These are phyloP conservation scores for Dasysyrphus tricinctus DNA, from an alignment of 2,888 invertebrate genomes.

Conservation along the genomic window DNA sequence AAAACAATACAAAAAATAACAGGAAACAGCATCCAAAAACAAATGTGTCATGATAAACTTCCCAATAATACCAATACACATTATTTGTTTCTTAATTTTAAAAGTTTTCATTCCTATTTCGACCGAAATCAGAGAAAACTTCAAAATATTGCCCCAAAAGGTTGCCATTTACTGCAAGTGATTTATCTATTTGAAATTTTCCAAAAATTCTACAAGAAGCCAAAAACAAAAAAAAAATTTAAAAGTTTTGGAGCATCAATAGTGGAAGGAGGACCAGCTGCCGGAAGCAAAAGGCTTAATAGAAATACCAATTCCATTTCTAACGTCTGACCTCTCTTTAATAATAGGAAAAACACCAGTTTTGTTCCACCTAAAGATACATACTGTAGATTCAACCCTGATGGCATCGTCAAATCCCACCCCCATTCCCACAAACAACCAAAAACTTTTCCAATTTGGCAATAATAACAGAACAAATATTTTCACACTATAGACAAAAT, in stretches of 20 bases:
- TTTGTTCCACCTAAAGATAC: not conserved
- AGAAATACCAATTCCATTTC: constrained; percentile 61
- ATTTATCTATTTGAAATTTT: constrained; percentile 67
- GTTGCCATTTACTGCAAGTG: constrained; percentile 73
- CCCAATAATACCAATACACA: constrained; percentile 12
- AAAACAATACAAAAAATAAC: constrained; percentile 24
- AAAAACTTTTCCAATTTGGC: constrained; percentile 75
- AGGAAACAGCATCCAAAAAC: constrained; percentile 12
- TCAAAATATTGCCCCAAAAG: constrained; percentile 44
- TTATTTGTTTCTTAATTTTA: constrained; percentile 24
- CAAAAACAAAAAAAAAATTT: constrained; percentile 60
- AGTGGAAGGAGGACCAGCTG: constrained; percentile 55
- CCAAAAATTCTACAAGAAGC: constrained; percentile 64
- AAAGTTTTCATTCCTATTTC: constrained; percentile 55
- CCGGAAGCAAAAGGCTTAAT: constrained; percentile 70
- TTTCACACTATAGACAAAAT: constrained; percentile 69
- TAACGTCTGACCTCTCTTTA: constrained; percentile 43
- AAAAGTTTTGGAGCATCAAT: constrained; percentile 53
- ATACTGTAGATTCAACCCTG: not conserved
- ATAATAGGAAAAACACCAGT: constrained; percentile 2
- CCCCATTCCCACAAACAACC: constrained; percentile 13
- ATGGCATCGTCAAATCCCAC: not conserved
- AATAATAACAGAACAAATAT: constrained; percentile 75
- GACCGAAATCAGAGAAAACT: constrained; percentile 56
- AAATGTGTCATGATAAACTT: constrained; percentile 54